Evolutionary conservation across 2,888 invertebrate genomes (phyloP).

Genomic region (Petrolisthes manimaculis): DNA sequence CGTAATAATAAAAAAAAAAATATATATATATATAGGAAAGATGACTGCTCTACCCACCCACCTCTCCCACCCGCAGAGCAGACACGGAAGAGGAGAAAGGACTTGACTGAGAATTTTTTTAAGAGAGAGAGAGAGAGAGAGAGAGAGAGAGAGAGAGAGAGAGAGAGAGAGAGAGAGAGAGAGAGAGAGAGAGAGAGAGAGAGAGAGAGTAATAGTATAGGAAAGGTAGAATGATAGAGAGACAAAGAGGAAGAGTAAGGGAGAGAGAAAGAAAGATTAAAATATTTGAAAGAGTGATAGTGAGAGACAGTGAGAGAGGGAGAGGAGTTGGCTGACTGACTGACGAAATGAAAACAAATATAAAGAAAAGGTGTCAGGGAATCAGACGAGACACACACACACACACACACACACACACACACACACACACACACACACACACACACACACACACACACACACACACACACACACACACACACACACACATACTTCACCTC

Average conservation of each 20-base stretch:
- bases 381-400: neutral
- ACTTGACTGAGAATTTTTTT: too few species aligned
- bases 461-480: too few species aligned
- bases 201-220: neutral
- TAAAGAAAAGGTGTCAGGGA: neutral
- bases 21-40: too few species aligned
- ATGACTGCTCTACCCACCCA: constrained; percentile 20
- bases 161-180: constrained; percentile 25
- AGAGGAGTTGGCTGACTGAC: neutral
- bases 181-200: constrained; percentile 18
- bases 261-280: neutral
- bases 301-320: constrained; percentile 13
- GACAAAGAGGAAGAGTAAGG: neutral
- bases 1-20: too few species aligned
- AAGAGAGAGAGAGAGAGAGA: neutral
- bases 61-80: constrained; percentile 17
- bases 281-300: neutral
- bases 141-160: constrained; percentile 15
- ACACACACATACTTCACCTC: too few species aligned
- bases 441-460: too few species aligned
- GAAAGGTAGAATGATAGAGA: neutral
- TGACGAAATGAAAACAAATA: neutral
- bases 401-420: too few species aligned
- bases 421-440: too few species aligned
- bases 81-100: too few species aligned